phyloP scores from a whole-genome alignment of 35 echinoderm and acorn worm genomes.

The Heliocidaris tuberculata region DNA sequence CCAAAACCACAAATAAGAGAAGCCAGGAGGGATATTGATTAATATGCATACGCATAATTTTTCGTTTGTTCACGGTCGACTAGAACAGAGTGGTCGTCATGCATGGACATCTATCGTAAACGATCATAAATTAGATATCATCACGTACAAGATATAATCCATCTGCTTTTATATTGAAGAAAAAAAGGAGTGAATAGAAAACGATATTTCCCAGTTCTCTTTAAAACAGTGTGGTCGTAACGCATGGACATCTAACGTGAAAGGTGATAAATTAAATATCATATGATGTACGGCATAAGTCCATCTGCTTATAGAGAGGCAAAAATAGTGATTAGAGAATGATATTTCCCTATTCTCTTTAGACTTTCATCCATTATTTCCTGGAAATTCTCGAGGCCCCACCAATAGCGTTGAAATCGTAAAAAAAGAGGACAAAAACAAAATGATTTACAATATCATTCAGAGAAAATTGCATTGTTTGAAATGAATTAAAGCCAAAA shows the following conservation, averaged over 20 bases:
- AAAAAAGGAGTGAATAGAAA: not conserved
- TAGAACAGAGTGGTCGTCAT: not conserved
- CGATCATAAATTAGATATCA: not conserved
- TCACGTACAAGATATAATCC: not conserved
- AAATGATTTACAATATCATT: not conserved
- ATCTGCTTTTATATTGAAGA: not conserved
- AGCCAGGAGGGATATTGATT: slow-evolving; percentile 9
- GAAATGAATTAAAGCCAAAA: not conserved
- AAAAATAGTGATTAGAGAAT: not conserved
- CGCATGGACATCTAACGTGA: too few relatives aligned
- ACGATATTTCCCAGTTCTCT: not conserved
- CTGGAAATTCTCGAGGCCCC: not conserved
- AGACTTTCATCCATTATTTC: not conserved
- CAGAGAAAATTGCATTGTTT: not conserved
- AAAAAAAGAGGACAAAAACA: not conserved
- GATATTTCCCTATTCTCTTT: not conserved
- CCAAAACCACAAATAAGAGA: not conserved
- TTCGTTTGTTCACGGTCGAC: not conserved
- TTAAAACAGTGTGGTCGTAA: too few relatives aligned
- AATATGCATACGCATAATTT: not conserved
- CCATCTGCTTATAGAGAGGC: not conserved
- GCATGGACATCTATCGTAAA: not conserved
- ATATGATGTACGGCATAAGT: not conserved
- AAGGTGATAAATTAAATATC: too few relatives aligned
- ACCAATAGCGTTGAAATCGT: not conserved